phyloP scores from a whole-genome alignment of 2,113 vertebrate species.

The Ceratotherium simum region DNA sequence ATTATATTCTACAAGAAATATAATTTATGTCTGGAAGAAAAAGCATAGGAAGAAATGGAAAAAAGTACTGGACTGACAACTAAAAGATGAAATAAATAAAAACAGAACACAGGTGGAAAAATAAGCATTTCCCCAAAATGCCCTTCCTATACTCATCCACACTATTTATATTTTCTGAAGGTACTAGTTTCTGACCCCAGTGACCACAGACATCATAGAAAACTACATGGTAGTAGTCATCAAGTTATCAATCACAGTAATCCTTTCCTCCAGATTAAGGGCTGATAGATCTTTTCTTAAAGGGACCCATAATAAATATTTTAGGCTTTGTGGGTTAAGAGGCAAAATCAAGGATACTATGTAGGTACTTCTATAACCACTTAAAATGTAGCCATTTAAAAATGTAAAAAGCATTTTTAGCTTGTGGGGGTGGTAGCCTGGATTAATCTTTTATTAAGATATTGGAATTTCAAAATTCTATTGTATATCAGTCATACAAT shows the following conservation, averaged over 20 bases:
- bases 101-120: not conserved
- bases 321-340: not conserved
- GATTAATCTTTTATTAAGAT: constrained; percentile 14
- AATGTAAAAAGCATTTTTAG: not conserved
- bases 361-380: not conserved
- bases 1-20: not conserved
- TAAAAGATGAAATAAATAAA: not conserved
- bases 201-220: not conserved
- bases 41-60: not conserved
- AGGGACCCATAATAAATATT: not conserved
- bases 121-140: not conserved
- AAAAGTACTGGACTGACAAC: not conserved
- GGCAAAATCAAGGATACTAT: not conserved
- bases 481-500: not conserved
- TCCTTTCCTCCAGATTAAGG: not conserved
- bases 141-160: not conserved
- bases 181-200: not conserved
- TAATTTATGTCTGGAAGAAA: constrained; percentile 34
- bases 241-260: not conserved
- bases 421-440: not conserved
- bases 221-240: not conserved
- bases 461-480: not conserved
- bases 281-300: not conserved
- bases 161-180: not conserved
- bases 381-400: constrained; percentile 18